Evolutionary conservation across 2,113 vertebrate genomes (phyloP).

Genomic region (Paracanthobrama guichenoti): DNA sequence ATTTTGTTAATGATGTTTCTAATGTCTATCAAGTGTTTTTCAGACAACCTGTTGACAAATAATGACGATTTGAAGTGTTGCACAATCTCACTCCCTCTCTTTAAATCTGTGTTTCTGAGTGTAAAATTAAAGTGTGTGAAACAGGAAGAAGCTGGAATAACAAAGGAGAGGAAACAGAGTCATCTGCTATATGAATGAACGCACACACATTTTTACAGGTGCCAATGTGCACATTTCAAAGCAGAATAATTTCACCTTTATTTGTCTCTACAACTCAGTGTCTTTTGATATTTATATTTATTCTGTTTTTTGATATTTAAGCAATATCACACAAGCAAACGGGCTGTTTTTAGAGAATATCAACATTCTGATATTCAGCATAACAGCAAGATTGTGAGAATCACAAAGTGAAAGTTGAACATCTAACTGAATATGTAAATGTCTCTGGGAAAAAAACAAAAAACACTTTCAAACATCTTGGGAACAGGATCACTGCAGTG

Average conservation of each 20-base stretch:
- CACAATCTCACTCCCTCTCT: background rate
- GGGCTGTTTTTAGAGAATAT: background rate
- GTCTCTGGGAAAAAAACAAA: background rate
- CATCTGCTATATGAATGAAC: slow-evolving; percentile 34
- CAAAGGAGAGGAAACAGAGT: slow-evolving; percentile 59
- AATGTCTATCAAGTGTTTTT: background rate
- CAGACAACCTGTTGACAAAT: background rate
- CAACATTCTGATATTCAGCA: background rate
- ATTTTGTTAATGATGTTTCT: background rate
- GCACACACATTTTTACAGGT: slow-evolving; percentile 44
- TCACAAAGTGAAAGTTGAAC: background rate
- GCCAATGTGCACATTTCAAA: background rate
- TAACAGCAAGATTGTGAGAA: background rate
- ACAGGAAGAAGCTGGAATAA: slow-evolving; percentile 65
- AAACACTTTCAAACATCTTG: slow-evolving; percentile 7
- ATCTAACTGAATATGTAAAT: background rate
- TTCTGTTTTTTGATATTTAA: background rate
- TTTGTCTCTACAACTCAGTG: background rate
- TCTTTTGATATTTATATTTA: background rate
- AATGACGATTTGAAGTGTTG: background rate
- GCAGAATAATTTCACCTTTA: background rate
- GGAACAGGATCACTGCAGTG: slow-evolving; percentile 7
- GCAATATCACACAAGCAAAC: background rate
- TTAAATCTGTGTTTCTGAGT: slow-evolving; percentile 22
- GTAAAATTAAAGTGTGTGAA: slow-evolving; percentile 49